Base-by-base conservation (phyloP, 1,140 invertebrate species). In the Drosophila ercepeae region DNA sequence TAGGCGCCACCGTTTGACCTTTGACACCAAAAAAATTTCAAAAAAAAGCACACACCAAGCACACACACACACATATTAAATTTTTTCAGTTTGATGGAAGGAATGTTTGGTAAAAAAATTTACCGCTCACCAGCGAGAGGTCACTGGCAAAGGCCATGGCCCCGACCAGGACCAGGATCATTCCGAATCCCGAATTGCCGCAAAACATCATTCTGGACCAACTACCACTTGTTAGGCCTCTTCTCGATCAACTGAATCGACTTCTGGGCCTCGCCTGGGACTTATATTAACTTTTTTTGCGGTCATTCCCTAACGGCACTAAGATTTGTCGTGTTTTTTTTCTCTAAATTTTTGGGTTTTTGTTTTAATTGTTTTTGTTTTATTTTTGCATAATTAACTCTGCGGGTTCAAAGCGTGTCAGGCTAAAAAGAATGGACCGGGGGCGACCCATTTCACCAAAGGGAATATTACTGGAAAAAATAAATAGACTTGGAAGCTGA, bases 51-150 rank as follows among this genome's bases (percentile, higher is more conserved):
- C 8, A 27, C 16, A 36, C 9, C 4, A 29, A 41, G 1, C 8
- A 14, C 8, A 45, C 9, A 19, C 16, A 23, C 25, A 39, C 25
- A 21, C 1, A 64, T 14, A 39, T 16, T 45, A 27, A 23, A 60
- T 18, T 54, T 21, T 36, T 27, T 3, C 1, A 5, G 11, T 14
- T 27, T 6, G 0, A 9, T 9, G 4, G 4, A 27, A 4, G 0
- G 1, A 16, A 42, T 7, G 3, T 16, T n/a, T 50, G 54, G 58
- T 46, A 88, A 88, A 82, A 88, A 86, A 86, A 88, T 88, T 88
- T 88, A 88, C 82, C 82, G 82, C 82, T 88, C 82, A 88, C 82
- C 82, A 88, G 83, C 65, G 82, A 48, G 46, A 55, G 77, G 77
- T 76, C 78, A 59, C 82, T 64, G 83, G 61, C 72, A 72, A 75